phyloP scores from a whole-genome alignment of 2,113 vertebrate genomes.

The Bombycilla garrulus region DNA sequence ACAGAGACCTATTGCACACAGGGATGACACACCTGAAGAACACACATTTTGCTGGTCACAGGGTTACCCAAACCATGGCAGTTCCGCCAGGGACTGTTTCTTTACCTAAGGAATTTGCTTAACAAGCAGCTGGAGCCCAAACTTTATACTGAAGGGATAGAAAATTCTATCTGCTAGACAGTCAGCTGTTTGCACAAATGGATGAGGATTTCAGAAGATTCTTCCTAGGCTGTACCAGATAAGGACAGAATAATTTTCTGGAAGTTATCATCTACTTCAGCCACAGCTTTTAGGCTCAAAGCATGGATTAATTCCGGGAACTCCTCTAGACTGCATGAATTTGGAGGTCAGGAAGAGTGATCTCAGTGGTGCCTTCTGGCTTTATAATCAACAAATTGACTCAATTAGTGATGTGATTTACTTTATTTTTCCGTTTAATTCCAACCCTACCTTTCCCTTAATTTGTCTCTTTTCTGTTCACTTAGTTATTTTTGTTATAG shows the following conservation, averaged over 20 bases:
- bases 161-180: background rate
- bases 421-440: background rate
- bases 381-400: constrained; percentile 13
- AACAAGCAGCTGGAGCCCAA: background rate
- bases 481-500: background rate
- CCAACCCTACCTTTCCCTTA: background rate
- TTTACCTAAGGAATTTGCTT: background rate
- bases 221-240: background rate
- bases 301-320: background rate
- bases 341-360: background rate
- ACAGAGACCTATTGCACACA: background rate
- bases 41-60: rapidly evolving
- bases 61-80: background rate
- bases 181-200: background rate
- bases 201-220: background rate
- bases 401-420: background rate
- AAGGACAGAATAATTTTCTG: background rate
- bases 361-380: background rate
- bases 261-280: background rate
- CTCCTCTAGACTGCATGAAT: background rate
- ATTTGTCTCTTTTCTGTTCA: background rate
- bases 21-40: background rate
- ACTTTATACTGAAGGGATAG: background rate
- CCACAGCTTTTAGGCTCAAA: background rate
- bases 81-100: too few species aligned